Evolutionary conservation across 2,888 invertebrate genomes (phyloP).

Genomic region (Galerucella nymphaeae): DNA sequence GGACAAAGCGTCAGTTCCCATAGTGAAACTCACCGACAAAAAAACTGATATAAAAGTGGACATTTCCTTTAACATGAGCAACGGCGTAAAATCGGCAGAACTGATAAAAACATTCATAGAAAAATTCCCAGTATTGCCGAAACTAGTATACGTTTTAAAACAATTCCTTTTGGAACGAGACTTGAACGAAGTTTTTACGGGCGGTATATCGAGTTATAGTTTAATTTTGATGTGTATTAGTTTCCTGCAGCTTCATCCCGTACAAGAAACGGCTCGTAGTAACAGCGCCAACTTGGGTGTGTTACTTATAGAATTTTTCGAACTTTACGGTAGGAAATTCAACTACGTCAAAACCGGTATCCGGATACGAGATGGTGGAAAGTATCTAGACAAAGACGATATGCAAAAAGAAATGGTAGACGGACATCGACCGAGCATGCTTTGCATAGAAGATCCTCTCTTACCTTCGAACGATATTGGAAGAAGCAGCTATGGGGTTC

Average conservation of each 20-base stretch:
- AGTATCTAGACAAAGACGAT: constrained; percentile 94
- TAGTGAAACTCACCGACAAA: constrained; percentile 90
- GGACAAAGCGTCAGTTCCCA: constrained; percentile 98
- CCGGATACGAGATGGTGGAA: constrained; percentile 91
- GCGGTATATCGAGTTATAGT: constrained; percentile 99
- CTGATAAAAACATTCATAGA: constrained; percentile 92
- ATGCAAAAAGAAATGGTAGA: constrained; percentile 93
- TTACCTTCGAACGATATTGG: constrained; percentile 98
- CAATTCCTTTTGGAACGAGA: constrained; percentile 98
- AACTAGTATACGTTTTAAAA: constrained; percentile 96
- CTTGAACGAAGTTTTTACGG: constrained; percentile 99
- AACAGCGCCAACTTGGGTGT: constrained; percentile 85
- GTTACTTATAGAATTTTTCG: constrained; percentile 95
- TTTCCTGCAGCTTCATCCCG: constrained; percentile 93
- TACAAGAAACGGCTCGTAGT: constrained; percentile 75
- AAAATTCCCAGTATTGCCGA: constrained; percentile 89
- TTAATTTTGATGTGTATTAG: constrained; percentile 98
- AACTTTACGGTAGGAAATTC: constrained; percentile 96
- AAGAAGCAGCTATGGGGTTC: constrained; percentile 93
- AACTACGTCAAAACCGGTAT: constrained; percentile 96
- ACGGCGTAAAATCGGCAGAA: constrained; percentile 96
- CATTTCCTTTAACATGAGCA: constrained; percentile 99
- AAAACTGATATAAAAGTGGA: constrained; percentile 92
- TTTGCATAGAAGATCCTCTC: constrained; percentile 98
- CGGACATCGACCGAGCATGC: constrained; percentile 91